Conservation (phyloP, 2,888 invertebrate species). For the Lasioglossum figueresi region DNA sequence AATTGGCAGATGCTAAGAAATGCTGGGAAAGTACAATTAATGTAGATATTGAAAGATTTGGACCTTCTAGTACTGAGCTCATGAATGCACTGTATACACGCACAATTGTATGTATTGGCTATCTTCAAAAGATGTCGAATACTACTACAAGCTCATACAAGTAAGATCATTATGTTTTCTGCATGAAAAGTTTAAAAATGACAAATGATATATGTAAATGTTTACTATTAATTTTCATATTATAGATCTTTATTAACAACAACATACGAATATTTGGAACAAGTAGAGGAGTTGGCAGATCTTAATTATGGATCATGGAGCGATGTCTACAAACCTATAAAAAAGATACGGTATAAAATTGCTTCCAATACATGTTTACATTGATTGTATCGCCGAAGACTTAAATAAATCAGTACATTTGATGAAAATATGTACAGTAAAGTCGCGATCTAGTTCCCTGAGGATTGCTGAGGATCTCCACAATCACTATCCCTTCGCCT, state of each 20-base stretch:
- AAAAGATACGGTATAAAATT: conserved; percentile 17
- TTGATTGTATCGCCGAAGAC: background rate
- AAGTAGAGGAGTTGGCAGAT: conserved; percentile 23
- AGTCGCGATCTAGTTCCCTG: too few relatives aligned
- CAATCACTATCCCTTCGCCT: too few relatives aligned
- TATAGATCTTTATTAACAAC: conserved; percentile 7
- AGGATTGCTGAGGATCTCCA: too few relatives aligned
- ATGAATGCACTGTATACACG: conserved; percentile 88
- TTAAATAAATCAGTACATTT: conserved; percentile 13
- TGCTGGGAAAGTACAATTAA: conserved; percentile 86
- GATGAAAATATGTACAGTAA: background rate
- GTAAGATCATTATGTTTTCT: conserved; percentile 59
- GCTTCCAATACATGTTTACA: background rate
- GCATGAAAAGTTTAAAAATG: background rate
- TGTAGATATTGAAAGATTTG: conserved; percentile 87
- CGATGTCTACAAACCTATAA: conserved; percentile 18
- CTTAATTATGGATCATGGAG: conserved; percentile 37
- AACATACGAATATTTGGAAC: conserved; percentile 17
- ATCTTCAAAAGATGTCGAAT: conserved; percentile 79
- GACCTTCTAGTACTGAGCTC: conserved; percentile 87
- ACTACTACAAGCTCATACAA: conserved; percentile 69
- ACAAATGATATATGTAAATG: background rate
- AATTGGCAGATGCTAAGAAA: conserved; percentile 81
- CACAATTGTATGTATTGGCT: conserved; percentile 86
- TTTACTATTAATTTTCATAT: background rate